These are phyloP conservation scores for Nomada fabriciana DNA, from an alignment of 2,888 invertebrate species.

Conservation along the genomic window DNA sequence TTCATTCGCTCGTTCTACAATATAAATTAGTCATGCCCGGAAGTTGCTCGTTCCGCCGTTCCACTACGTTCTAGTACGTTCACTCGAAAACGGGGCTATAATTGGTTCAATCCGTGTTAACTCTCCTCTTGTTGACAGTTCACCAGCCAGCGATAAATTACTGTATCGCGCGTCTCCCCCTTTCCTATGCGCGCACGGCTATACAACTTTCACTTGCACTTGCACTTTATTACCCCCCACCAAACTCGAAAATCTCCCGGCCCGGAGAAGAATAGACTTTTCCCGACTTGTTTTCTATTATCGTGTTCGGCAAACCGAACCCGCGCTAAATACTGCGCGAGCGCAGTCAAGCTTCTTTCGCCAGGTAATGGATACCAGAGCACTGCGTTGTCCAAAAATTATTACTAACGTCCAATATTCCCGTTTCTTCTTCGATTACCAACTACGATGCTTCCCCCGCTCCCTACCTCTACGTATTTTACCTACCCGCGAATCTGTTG, in stretches of 20 bases:
- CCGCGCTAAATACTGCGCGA: conserved; percentile 44
- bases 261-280: too few relatives aligned
- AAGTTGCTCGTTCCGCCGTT: conserved; percentile 69
- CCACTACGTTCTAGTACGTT: conserved; percentile 42
- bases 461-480: background rate
- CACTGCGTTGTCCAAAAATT: conserved; percentile 25
- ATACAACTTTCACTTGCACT: conserved; percentile 18
- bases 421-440: too few relatives aligned
- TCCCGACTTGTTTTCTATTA: background rate
- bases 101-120: conserved; percentile 73
- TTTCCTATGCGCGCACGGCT: conserved; percentile 12
- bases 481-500: background rate
- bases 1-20: conserved; percentile 50
- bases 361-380: conserved; percentile 6
- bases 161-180: conserved; percentile 25
- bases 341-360: conserved; percentile 33
- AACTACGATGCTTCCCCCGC: background rate
- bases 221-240: background rate
- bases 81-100: conserved; percentile 70
- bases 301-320: conserved; percentile 9
- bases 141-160: conserved; percentile 56
- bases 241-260: background rate
- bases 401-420: background rate
- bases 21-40: conserved; percentile 64
- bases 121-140: conserved; percentile 68